phyloP scores from a whole-genome alignment of 64 coral and sea anemone species.

The Montipora foliosa region DNA sequence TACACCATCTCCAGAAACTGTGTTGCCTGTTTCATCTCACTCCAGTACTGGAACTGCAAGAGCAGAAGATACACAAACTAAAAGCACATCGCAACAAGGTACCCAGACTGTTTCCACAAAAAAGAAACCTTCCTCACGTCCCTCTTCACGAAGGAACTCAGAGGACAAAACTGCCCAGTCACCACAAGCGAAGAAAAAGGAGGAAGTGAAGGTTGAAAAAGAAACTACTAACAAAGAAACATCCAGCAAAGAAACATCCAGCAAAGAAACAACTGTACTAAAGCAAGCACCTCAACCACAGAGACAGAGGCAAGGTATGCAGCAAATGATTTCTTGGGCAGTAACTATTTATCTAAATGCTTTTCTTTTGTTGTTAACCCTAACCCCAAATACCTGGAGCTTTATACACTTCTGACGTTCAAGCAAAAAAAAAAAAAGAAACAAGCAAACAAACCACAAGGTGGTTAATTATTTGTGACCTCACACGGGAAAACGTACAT shows the following conservation, averaged over 20 bases:
- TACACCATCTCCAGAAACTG: conserved; percentile 82
- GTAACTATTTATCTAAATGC: too few relatives aligned
- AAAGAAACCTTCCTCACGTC: conserved; percentile 59
- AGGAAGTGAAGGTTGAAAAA: conserved; percentile 51
- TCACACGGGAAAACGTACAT: too few relatives aligned
- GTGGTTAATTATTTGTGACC: too few relatives aligned
- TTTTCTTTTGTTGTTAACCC: too few relatives aligned
- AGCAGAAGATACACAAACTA: conserved; percentile 61
- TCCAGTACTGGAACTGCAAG: conserved; percentile 1
- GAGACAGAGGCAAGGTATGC: conserved; percentile 68
- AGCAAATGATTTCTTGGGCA: neutral
- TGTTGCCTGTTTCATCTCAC: conserved; percentile 33
- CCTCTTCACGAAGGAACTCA: conserved; percentile 80
- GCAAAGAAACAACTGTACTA: conserved; percentile 13
- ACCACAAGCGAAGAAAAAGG: conserved; percentile 54
- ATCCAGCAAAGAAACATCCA: conserved; percentile 1
- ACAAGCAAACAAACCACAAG: too few relatives aligned
- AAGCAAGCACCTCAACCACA: conserved; percentile 26
- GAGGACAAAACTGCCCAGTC: conserved; percentile 37
- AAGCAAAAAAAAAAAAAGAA: too few relatives aligned
- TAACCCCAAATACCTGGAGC: too few relatives aligned
- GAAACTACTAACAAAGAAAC: neutral
- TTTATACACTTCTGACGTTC: too few relatives aligned
- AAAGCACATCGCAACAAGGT: conserved; percentile 56
- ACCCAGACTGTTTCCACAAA: conserved; percentile 79